Conservation (phyloP, 2,797 vertebrate genomes). For the Jordanella pulchra region DNA sequence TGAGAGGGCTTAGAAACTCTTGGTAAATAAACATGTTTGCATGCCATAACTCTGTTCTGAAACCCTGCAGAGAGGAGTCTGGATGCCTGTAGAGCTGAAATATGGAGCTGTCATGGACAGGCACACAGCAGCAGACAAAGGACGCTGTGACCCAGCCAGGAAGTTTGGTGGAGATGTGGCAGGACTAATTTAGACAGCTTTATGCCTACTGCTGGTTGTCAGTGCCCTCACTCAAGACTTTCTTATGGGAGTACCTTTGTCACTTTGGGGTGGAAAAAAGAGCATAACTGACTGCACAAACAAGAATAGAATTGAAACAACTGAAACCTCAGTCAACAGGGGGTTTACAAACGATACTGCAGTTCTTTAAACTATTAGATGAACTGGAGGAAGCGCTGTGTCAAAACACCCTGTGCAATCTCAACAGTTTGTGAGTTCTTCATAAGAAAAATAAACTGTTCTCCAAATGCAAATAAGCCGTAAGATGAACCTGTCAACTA, state of each 20-base stretch:
- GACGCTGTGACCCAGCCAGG: conserved; percentile 60
- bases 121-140: conserved; percentile 47
- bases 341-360: neutral
- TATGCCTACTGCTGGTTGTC: conserved; percentile 9
- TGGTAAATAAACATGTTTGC: conserved; percentile 56
- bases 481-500: conserved; percentile 35
- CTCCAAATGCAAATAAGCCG: conserved; percentile 22
- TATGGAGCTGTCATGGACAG: conserved; percentile 67
- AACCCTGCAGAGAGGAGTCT: conserved; percentile 45
- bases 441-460: conserved; percentile 17
- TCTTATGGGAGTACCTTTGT: conserved; percentile 19
- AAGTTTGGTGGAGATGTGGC: conserved; percentile 20
- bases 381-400: conserved; percentile 15
- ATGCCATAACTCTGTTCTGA: conserved; percentile 32
- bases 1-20: conserved; percentile 44
- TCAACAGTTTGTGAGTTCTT: conserved; percentile 10
- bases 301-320: neutral
- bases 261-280: conserved; percentile 10
- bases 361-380: conserved; percentile 11
- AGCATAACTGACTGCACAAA: conserved; percentile 8
- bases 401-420: conserved; percentile 14
- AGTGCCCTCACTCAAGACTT: conserved; percentile 10
- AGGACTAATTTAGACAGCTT: conserved; percentile 15
- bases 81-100: conserved; percentile 63
- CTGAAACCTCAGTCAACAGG: conserved; percentile 3